Evolutionary conservation across 2,797 vertebrate genomes (phyloP).

Genomic region (Channallabes apus): DNA sequence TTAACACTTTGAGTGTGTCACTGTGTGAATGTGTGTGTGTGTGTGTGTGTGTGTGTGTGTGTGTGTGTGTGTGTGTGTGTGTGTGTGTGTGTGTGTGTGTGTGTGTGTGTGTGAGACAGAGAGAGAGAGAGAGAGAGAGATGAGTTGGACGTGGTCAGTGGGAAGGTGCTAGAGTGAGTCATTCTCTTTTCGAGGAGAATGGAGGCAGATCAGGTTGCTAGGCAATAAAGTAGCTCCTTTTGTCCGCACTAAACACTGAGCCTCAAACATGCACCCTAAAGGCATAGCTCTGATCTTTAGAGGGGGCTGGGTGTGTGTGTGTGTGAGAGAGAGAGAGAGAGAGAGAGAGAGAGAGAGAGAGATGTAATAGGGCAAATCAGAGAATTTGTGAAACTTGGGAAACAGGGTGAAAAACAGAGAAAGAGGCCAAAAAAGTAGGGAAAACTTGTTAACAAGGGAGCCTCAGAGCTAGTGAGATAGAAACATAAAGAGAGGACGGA

Average conservation of each 20-base stretch:
- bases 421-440: constrained; percentile 17
- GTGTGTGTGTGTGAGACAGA: neutral
- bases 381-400: neutral
- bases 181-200: constrained; percentile 70
- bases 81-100: too few species aligned
- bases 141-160: constrained; percentile 33
- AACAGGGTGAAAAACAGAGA: neutral
- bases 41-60: constrained; percentile 5
- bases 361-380: neutral
- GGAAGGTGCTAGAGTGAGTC: constrained; percentile 47
- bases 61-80: neutral
- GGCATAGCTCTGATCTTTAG: constrained; percentile 18
- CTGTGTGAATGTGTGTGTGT: constrained; percentile 21
- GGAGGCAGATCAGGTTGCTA: constrained; percentile 76
- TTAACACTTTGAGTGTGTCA: neutral
- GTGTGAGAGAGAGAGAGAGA: neutral
- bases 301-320: neutral
- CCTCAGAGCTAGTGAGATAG: neutral
- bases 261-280: constrained; percentile 60
- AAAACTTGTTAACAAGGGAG: neutral
- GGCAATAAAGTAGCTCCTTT: constrained; percentile 72
- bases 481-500: neutral
- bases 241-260: constrained; percentile 71
- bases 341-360: constrained; percentile 14
- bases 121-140: constrained; percentile 15